A percentile compares a stretch with the other conserved stretches of the same genome.
Conservation (phyloP, 2,888 invertebrate species). For the Seira musarum region DNA sequence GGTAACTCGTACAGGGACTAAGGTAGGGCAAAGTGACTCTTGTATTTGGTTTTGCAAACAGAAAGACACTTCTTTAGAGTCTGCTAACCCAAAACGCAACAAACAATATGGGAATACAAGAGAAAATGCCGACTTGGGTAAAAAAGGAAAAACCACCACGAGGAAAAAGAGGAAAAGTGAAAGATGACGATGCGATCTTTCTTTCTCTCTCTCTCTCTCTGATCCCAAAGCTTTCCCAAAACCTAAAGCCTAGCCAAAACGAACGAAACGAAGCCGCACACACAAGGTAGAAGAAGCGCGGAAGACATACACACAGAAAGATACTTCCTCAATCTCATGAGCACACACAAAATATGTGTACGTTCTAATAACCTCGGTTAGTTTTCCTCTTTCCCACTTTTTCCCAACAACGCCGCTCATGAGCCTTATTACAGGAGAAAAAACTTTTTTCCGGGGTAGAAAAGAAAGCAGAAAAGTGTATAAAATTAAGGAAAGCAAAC, state of each 20-base stretch:
- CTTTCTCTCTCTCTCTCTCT: too few species aligned
- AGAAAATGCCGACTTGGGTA: constrained; percentile 4
- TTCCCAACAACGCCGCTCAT: neutral
- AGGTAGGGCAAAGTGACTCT: constrained; percentile 9
- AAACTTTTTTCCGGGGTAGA: neutral
- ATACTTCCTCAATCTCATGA: constrained; percentile 10
- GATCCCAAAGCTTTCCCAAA: constrained; percentile 34
- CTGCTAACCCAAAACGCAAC: constrained; percentile 8
- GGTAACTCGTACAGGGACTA: neutral
- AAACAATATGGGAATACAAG: neutral
- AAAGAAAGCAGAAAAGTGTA: neutral
- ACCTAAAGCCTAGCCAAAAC: too few species aligned
- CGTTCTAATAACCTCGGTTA: constrained; percentile 9
- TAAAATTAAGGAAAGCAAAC: too few species aligned
- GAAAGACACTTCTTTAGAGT: neutral
- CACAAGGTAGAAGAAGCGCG: too few species aligned
- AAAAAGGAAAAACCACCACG: constrained; percentile 10
- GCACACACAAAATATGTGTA: constrained; percentile 12
- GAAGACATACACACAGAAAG: too few species aligned
- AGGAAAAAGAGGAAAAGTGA: constrained; percentile 20
- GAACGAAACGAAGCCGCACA: too few species aligned
- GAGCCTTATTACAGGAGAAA: too few species aligned
- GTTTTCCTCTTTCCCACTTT: constrained; percentile 18
- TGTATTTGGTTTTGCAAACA: constrained; percentile 37
- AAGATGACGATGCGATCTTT: constrained; percentile 31